Evolutionary conservation across 2,888 invertebrate species (phyloP), one percentile per base, ranked within the genome.

Genomic region (Noctua janthina): DNA sequence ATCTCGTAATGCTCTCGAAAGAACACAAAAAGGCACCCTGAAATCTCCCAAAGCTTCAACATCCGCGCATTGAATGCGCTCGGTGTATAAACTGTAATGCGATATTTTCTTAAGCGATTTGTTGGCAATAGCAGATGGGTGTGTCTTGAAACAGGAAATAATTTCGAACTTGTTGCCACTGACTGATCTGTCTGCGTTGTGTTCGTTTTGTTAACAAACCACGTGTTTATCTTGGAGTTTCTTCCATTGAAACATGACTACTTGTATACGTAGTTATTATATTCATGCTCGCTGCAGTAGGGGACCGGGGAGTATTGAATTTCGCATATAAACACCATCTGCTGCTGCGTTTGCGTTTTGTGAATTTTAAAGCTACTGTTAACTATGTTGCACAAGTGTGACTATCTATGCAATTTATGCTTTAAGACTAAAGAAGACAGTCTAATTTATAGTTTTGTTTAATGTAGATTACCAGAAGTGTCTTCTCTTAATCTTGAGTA

Each of bases 71-170:
- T 93, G 90, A 94, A 85, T 89, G 83, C 81, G 72, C 87, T 78
- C 90, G 88, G 85, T 92, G 89, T 92, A 92, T 91, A 92, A 93
- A 93, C 87, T 91, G 96, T 94, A 96, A 97, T 91, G 87, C 87
- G 96, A 97, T 97, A 96, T 95, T 96, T 96, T 96, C 91, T 92
- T 93, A 91, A 94, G 92, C 94, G 94, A 96, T 96, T 96, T 96
- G 95, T 94, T 93, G 90, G 93, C 91, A 92, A 93, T 93, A 90
- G 93, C 95, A 95, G 93, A 95, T 96, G 96, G 96, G 96, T 94
- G 96, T 93, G 93, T 92, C 92, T 89, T 83, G 89, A 93, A 94
- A 96, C 96, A 96, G 96, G 96, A 96, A 96, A 94, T 94, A 93
- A 92, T 92, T 92, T 92, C 90, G 92, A 94, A 96, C 94, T 96